A percentile compares a stretch with the other conserved stretches of the same genome.
phyloP scores from a whole-genome alignment of 2,113 vertebrate genomes.

The Channa maculata region DNA sequence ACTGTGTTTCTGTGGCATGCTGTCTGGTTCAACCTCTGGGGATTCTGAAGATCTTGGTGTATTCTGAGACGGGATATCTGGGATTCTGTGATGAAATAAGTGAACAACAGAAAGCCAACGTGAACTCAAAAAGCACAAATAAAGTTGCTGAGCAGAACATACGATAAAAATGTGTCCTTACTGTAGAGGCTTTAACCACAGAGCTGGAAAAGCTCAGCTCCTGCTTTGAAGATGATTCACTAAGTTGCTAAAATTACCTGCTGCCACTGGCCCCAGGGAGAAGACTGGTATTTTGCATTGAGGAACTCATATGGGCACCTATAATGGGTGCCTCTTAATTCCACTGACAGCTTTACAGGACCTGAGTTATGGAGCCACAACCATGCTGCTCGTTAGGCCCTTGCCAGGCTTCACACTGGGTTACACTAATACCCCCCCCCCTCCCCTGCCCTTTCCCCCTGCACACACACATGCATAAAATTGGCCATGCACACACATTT shows the following conservation, averaged over 20 bases:
- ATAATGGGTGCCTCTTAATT: slow-evolving; percentile 85
- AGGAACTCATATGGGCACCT: slow-evolving; percentile 78
- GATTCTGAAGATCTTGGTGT: slow-evolving; percentile 29
- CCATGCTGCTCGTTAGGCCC: slow-evolving; percentile 75
- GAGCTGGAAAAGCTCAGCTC: slow-evolving; percentile 40
- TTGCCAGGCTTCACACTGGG: slow-evolving; percentile 70
- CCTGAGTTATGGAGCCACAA: slow-evolving; percentile 79
- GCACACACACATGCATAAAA: slow-evolving; percentile 29
- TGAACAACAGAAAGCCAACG: slow-evolving; percentile 2
- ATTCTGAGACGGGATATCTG: slow-evolving; percentile 28
- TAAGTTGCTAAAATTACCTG: slow-evolving; percentile 83
- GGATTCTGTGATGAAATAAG: slow-evolving; percentile 13
- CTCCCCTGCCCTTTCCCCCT: slow-evolving; percentile 35
- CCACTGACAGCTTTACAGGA: slow-evolving; percentile 83
- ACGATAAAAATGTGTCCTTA: slow-evolving; percentile 27
- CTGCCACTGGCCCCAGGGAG: slow-evolving; percentile 64
- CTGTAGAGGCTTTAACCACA: slow-evolving; percentile 37
- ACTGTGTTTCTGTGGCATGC: slow-evolving; percentile 23
- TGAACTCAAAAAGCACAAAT: slow-evolving; percentile 20
- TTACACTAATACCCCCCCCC: slow-evolving; percentile 71
- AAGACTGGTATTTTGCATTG: slow-evolving; percentile 76
- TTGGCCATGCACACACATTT: slow-evolving; percentile 38
- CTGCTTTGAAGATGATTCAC: slow-evolving; percentile 80
- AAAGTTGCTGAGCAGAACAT: slow-evolving; percentile 15
- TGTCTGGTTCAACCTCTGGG: slow-evolving; percentile 45